A percentile compares a stretch with the other conserved stretches of the same genome.
Conservation (phyloP, 2,888 invertebrate genomes). For the Eristalis tenax region DNA sequence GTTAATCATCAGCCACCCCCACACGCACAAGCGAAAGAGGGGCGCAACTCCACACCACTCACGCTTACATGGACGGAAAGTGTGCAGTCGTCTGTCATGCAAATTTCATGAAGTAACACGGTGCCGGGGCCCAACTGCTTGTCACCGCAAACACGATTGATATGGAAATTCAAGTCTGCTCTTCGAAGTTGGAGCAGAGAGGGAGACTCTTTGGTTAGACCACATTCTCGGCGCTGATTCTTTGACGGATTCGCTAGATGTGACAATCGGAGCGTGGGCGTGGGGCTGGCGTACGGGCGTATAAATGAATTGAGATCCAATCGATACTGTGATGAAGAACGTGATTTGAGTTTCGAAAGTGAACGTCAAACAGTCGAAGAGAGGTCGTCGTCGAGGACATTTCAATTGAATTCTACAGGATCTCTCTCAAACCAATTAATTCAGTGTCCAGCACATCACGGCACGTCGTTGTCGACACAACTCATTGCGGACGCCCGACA, state of each 20-base stretch:
- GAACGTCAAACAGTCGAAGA: no score
- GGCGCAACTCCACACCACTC: background rate
- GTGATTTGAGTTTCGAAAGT: background rate
- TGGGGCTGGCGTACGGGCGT: no score
- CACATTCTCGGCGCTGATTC: background rate
- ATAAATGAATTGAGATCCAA: background rate
- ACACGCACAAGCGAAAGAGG: no score
- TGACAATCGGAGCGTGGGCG: no score
- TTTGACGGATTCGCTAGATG: background rate
- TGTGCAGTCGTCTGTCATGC: conserved; percentile 65
- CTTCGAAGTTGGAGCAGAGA: background rate
- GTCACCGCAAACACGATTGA: conserved; percentile 10
- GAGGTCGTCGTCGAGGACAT: no score
- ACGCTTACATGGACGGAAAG: conserved; percentile 1
- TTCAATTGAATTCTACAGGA: no score
- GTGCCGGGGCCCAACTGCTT: background rate
- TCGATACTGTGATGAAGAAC: background rate
- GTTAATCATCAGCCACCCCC: conserved; percentile 41
- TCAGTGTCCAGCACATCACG: conserved; percentile 18
- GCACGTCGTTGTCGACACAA: background rate
- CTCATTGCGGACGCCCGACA: background rate
- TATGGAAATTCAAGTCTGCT: conserved; percentile 11
- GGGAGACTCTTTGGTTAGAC: no score
- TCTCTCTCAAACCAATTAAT: conserved; percentile 13
- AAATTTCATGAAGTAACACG: conserved; percentile 61